These are phyloP conservation scores for Caenorhabditis angaria DNA, from an alignment of 2,888 invertebrate genomes.

Conservation along the genomic window DNA sequence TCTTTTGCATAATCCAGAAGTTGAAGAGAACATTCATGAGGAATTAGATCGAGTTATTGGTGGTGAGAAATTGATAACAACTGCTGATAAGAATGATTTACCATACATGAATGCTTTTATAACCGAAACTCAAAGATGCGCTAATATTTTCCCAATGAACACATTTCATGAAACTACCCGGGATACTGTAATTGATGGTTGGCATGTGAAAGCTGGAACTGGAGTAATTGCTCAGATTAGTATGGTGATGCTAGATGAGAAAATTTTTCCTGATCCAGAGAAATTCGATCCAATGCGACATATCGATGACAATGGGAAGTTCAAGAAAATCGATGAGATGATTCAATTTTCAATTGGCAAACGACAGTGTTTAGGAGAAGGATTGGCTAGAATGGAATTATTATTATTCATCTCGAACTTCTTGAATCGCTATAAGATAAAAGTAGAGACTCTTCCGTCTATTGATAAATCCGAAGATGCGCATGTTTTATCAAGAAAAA, in stretches of 20 bases:
- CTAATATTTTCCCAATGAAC: conserved; percentile 42
- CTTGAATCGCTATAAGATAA: conserved; percentile 37
- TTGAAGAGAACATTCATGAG: conserved; percentile 44
- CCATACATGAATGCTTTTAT: conserved; percentile 43
- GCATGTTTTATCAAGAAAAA: too few relatives aligned
- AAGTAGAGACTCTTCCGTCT: too few relatives aligned
- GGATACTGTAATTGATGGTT: conserved; percentile 30
- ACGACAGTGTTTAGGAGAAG: conserved; percentile 41
- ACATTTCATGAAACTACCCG: conserved; percentile 29
- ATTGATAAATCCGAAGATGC: too few relatives aligned
- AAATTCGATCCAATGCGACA: conserved; percentile 61
- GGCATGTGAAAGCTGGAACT: conserved; percentile 30
- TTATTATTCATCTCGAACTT: conserved; percentile 40
- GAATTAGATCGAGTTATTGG: conserved; percentile 50
- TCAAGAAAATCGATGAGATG: conserved; percentile 46
- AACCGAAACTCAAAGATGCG: conserved; percentile 40
- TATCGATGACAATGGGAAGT: conserved; percentile 52
- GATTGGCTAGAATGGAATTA: conserved; percentile 32
- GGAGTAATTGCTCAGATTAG: conserved; percentile 39
- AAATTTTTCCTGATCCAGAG: conserved; percentile 55
- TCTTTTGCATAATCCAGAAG: conserved; percentile 29
- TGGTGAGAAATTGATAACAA: conserved; percentile 39
- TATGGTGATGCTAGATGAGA: conserved; percentile 40
- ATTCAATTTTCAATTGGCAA: conserved; percentile 59
- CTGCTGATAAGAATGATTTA: conserved; percentile 43